Evolutionary conservation across 2,797 vertebrate genomes (phyloP), one percentile per base, ranked within the genome.

Genomic region (Agapornis canus): DNA sequence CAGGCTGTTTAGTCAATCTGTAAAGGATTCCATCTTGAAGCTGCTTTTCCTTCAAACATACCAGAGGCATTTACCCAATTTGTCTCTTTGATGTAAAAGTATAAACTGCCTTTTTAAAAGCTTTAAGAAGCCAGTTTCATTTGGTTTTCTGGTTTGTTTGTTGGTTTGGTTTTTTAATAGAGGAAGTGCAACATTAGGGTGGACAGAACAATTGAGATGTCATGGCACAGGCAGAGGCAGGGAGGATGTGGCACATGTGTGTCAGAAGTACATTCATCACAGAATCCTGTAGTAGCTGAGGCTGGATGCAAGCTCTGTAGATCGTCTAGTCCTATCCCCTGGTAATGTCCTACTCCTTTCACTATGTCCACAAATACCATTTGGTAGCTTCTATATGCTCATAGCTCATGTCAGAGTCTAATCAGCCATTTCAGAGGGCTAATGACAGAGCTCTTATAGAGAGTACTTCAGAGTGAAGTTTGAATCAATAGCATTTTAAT

Each of bases 401-500:
- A 31, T 75, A 68, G 68, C 19, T 94, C 77, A 32, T 19, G 32
- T 45, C 61, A 71, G 68, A 89, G 71, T 43, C 72, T 63, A 48
- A 66, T 32, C 42, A 86, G 69, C 37, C 47, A 57, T 78, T 66
- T 32, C 76, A 68, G 63, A 85, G 23, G 18, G 23, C 69, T 90
- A 85, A 90, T 49, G 82, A 14, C 65, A 69, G 42, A 85, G 23
- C 9, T 94, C 39, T 72, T 48, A 27, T 2, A 40, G 72, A n/a
- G 52, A 42, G 49, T 3, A 29, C 26, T 66, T 72, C 60, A 72
- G 40, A 49, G 57, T n/a, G 51, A 77, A 77, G 29, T 82, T 54
- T 71, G 73, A 86, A 87, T 81, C 57, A 43, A 59, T 87, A 92
- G 65, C 29, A 61, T 37, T 86, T 93, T 71, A 85, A 87, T 85